These are phyloP conservation scores for Antechinus stuartii DNA, from an alignment of 2,113 vertebrate genomes.

Conservation along the genomic window DNA sequence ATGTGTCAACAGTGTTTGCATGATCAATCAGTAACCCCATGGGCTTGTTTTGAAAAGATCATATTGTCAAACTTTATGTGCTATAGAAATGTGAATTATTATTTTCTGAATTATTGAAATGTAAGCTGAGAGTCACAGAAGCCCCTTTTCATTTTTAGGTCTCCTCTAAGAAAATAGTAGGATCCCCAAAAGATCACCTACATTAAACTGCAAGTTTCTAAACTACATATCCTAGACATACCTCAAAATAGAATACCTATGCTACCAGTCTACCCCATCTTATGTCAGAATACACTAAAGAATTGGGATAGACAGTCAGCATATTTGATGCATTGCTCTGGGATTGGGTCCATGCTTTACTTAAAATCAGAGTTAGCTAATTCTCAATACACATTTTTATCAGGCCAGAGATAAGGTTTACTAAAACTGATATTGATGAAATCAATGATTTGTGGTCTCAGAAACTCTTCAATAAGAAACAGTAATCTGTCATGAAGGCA, in stretches of 20 bases:
- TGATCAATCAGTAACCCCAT: neutral
- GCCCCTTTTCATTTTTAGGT: neutral
- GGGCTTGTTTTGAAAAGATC: neutral
- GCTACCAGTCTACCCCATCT: neutral
- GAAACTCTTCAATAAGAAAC: slow-evolving; percentile 75
- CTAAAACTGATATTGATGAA: slow-evolving; percentile 70
- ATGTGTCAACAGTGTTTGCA: neutral
- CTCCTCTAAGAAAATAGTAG: neutral
- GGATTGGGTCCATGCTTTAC: slow-evolving; percentile 45
- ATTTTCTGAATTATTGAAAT: neutral
- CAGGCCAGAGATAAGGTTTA: slow-evolving; percentile 73
- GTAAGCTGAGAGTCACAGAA: neutral
- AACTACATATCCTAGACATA: neutral
- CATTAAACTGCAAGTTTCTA: neutral
- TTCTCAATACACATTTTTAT: slow-evolving; percentile 81
- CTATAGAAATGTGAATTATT: neutral
- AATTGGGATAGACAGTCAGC: neutral
- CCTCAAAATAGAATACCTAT: neutral
- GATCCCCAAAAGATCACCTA: neutral
- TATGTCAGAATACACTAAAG: neutral
- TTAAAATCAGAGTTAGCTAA: slow-evolving; percentile 77
- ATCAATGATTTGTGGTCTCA: slow-evolving; percentile 74
- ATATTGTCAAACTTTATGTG: neutral
- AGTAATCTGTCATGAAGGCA: slow-evolving; percentile 76
- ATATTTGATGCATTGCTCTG: neutral